Evolutionary conservation across 2,113 vertebrate species (phyloP).

Genomic region (Choloepus hoffmanni): DNA sequence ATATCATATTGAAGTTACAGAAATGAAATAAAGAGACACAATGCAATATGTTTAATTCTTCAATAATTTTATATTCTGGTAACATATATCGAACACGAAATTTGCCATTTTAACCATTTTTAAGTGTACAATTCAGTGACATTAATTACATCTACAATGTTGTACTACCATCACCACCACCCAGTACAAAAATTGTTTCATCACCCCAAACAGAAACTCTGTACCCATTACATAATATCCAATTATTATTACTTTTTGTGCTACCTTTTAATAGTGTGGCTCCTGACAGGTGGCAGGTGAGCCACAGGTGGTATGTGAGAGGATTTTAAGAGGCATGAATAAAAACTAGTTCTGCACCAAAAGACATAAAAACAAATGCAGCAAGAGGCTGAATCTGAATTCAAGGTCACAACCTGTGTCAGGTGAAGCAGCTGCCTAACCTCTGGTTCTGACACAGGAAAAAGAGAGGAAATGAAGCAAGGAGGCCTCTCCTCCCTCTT

Average conservation of each 20-base stretch:
- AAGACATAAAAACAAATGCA: neutral
- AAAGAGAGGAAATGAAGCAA: neutral
- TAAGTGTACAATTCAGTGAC: too few species aligned
- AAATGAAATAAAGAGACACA: neutral
- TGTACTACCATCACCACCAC: too few species aligned
- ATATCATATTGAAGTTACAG: neutral
- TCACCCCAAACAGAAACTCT: too few species aligned
- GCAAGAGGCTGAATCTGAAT: neutral
- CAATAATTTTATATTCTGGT: neutral
- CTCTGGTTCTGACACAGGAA: neutral
- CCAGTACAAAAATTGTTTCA: too few species aligned
- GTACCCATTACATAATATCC: too few species aligned
- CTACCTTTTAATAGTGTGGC: neutral
- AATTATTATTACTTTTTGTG: neutral
- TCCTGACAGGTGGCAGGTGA: neutral
- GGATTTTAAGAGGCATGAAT: neutral
- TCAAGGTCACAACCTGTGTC: neutral
- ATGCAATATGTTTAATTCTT: neutral
- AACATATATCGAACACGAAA: too few species aligned
- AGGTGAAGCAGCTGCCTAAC: neutral
- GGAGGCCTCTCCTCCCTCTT: neutral
- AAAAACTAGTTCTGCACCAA: neutral
- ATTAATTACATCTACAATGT: too few species aligned
- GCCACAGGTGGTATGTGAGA: neutral
- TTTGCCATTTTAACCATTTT: too few species aligned